Evolutionary conservation across 2,888 invertebrate genomes (phyloP).

Genomic region (Lepidocyrtoides sp.): DNA sequence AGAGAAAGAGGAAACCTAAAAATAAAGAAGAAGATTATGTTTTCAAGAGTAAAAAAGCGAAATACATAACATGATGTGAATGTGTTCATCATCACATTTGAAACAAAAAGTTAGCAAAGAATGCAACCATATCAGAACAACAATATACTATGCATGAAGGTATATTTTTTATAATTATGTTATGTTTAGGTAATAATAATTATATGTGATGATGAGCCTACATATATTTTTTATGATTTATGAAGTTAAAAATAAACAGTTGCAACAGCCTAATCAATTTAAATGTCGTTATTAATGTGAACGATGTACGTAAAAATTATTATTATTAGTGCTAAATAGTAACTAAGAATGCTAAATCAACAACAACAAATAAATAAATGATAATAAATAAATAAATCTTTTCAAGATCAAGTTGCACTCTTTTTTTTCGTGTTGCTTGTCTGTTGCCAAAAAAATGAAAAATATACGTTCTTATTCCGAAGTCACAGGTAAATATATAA

Average conservation of each 20-base stretch:
- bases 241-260: too few relatives aligned
- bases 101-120: neutral
- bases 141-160: neutral
- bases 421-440: constrained; percentile 56
- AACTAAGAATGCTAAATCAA: too few relatives aligned
- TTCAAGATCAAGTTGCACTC: constrained; percentile 78
- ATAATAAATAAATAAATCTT: constrained; percentile 67
- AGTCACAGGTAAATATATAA: constrained; percentile 79
- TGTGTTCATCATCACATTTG: neutral
- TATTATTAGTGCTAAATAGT: too few relatives aligned
- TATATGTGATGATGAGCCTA: constrained; percentile 31
- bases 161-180: too few relatives aligned
- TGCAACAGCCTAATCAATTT: too few relatives aligned
- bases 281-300: too few relatives aligned
- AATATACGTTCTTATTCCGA: constrained; percentile 83
- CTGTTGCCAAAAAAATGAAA: constrained; percentile 84
- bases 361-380: constrained; percentile 58
- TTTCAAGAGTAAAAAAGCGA: neutral
- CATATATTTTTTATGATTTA: too few relatives aligned
- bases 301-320: too few relatives aligned
- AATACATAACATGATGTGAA: neutral
- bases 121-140: too few relatives aligned
- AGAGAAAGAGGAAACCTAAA: too few relatives aligned
- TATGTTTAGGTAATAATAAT: too few relatives aligned
- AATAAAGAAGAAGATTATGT: too few relatives aligned